These are phyloP conservation scores for Drosophila cognata DNA, from an alignment of 2,888 invertebrate genomes.

Conservation along the genomic window DNA sequence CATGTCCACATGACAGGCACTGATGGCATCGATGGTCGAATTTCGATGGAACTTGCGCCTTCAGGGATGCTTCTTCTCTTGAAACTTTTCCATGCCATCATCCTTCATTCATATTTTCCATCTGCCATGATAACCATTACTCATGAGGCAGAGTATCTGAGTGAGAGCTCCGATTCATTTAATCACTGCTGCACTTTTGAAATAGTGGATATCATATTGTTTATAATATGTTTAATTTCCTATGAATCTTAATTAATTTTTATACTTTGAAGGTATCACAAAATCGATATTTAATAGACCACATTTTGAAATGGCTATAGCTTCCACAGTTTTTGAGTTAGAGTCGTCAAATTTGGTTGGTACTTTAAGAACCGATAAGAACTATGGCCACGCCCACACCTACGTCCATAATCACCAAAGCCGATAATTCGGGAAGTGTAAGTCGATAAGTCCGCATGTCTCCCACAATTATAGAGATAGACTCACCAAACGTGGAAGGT, in stretches of 20 bases:
- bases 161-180: background rate
- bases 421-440: background rate
- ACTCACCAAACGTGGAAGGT: too few species aligned
- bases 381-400: background rate
- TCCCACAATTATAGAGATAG: background rate
- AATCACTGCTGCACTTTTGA: background rate
- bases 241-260: too few species aligned
- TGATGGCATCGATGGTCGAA: background rate
- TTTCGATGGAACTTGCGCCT: background rate
- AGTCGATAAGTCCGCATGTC: background rate
- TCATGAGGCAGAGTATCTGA: background rate
- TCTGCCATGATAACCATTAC: background rate
- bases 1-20: slow-evolving; percentile 5
- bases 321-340: too few species aligned
- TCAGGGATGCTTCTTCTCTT: background rate
- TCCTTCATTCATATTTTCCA: background rate
- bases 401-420: background rate
- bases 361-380: too few species aligned
- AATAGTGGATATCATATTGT: background rate
- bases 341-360: background rate
- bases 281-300: too few species aligned
- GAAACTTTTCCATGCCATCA: background rate
- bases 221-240: too few species aligned
- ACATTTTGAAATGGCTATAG: too few species aligned
- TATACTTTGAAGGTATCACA: too few species aligned